Evolutionary conservation across 2,797 vertebrate species (phyloP).

Genomic region (Channa striata): DNA sequence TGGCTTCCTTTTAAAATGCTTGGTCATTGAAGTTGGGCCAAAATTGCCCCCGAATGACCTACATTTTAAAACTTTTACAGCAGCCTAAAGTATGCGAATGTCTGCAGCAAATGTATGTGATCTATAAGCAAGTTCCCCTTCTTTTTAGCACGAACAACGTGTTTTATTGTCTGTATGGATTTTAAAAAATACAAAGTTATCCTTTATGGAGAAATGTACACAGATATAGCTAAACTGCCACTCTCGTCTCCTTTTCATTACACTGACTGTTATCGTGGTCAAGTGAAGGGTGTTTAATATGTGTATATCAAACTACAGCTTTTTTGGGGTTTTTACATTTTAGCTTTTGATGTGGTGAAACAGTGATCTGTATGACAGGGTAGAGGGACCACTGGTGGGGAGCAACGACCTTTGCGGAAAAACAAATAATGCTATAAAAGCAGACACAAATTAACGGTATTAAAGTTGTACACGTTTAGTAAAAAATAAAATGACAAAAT

Average conservation of each 20-base stretch:
- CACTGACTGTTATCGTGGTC: conserved; percentile 25
- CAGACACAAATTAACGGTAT: not conserved
- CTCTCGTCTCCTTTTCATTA: conserved; percentile 4
- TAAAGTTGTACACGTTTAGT: not conserved
- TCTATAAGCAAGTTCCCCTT: no score
- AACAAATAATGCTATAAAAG: not conserved
- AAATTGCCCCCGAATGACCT: no score
- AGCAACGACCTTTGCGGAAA: not conserved
- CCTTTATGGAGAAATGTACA: conserved; percentile 4
- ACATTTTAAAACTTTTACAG: no score
- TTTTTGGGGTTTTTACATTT: conserved; percentile 30
- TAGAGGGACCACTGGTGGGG: not conserved
- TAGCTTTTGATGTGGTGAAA: conserved; percentile 54
- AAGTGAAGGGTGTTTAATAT: conserved; percentile 52
- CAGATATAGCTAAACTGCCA: conserved; percentile 55
- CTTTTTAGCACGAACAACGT: no score
- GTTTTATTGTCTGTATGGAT: no score
- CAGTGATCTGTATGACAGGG: conserved; percentile 12
- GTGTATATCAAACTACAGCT: conserved; percentile 40
- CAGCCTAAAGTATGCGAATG: no score
- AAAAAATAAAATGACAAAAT: not conserved
- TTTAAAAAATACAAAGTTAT: no score
- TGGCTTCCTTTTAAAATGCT: no score
- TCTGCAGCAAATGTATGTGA: no score
- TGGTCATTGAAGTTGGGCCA: no score